Conservation (phyloP, 64 coral and sea anemone genomes). For the Acropora tenuis region DNA sequence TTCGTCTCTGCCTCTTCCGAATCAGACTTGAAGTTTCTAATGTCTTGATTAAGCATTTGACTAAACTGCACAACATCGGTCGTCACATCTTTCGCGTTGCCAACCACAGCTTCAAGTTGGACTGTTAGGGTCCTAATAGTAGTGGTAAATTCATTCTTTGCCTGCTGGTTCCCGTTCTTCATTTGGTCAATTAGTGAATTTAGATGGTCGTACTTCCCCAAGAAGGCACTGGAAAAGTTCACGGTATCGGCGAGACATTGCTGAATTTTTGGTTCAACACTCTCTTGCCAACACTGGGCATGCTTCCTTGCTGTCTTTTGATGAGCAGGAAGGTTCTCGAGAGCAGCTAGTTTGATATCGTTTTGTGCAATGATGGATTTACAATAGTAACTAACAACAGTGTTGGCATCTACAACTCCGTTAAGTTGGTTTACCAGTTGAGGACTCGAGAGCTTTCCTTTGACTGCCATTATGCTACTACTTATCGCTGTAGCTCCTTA, state of each 20-base stretch:
- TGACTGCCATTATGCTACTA: neutral
- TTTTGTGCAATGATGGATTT: conserved; percentile 60
- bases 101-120: conserved; percentile 16
- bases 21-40: conserved; percentile 63
- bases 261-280: conserved; percentile 39
- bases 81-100: conserved; percentile 24
- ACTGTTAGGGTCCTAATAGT: conserved; percentile 1
- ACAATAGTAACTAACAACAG: conserved; percentile 48
- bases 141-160: too few relatives aligned
- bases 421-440: conserved; percentile 28
- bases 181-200: conserved; percentile 33
- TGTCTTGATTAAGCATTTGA: conserved; percentile 40
- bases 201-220: conserved; percentile 26
- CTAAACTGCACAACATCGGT: conserved; percentile 19
- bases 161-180: conserved; percentile 33
- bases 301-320: conserved; percentile 62
- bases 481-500: neutral
- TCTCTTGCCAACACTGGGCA: conserved; percentile 53
- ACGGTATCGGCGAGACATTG: conserved; percentile 25
- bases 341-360: conserved; percentile 51
- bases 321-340: conserved; percentile 50
- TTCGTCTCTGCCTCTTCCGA: conserved; percentile 44
- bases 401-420: conserved; percentile 53
- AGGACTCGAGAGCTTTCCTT: conserved; percentile 48
- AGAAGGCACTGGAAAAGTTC: conserved; percentile 51